phyloP scores from a whole-genome alignment of 2,113 vertebrate species.

The Festucalex cinctus region DNA sequence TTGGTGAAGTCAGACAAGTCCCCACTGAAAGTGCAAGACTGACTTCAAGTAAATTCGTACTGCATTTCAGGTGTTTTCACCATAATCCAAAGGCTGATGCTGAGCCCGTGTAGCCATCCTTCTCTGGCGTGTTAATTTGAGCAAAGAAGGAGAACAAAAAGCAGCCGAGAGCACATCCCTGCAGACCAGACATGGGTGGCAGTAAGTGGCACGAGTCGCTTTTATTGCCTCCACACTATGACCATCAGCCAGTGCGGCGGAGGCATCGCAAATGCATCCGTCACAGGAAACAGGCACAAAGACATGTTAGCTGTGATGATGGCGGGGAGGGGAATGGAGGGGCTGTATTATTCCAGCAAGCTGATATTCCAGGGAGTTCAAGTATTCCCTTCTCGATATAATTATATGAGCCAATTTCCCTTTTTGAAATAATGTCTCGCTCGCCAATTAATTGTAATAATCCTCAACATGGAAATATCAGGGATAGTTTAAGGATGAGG shows the following conservation, averaged over 20 bases:
- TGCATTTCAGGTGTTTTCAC: background rate
- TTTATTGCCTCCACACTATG: constrained; percentile 5
- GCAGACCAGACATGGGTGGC: constrained; percentile 36
- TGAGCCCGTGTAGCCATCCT: constrained; percentile 26
- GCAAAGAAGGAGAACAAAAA: constrained; percentile 36
- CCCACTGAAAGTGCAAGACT: too few relatives aligned
- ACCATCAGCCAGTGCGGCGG: constrained; percentile 30
- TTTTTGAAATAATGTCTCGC: constrained; percentile 75
- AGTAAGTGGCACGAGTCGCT: constrained; percentile 20
- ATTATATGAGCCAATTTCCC: constrained; percentile 77
- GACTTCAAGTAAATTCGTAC: too few relatives aligned
- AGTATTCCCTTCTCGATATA: constrained; percentile 75
- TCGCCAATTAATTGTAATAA: constrained; percentile 75
- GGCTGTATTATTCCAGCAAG: constrained; percentile 70
- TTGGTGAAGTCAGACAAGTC: too few relatives aligned
- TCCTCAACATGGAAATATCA: constrained; percentile 65
- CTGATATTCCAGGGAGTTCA: constrained; percentile 73
- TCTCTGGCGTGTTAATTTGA: constrained; percentile 12
- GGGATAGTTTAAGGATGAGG: constrained; percentile 35
- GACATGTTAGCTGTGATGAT: constrained; percentile 52
- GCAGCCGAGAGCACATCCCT: constrained; percentile 23
- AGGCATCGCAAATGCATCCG: constrained; percentile 68
- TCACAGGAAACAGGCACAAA: constrained; percentile 70
- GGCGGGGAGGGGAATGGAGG: constrained; percentile 28
- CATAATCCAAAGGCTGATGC: background rate